A percentile compares a stretch with the other conserved stretches of the same genome.
phyloP scores from a whole-genome alignment of 2,888 invertebrate species.

The Drosophila algonquin region DNA sequence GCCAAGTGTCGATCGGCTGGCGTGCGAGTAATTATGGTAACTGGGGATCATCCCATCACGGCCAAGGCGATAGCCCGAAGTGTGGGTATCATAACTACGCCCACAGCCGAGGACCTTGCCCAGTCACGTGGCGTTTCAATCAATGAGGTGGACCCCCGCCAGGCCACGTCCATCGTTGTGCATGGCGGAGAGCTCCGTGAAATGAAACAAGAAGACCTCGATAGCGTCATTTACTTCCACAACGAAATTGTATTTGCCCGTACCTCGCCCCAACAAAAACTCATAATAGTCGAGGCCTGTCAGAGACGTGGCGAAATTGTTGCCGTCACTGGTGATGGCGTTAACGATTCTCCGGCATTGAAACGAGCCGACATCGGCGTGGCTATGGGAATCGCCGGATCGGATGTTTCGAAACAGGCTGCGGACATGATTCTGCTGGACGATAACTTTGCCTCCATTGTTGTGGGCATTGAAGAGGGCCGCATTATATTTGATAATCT shows the following conservation, averaged over 20 bases:
- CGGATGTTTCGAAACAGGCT: constrained; percentile 97
- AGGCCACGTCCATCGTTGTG: constrained; percentile 95
- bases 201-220: constrained; percentile 92
- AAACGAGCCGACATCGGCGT: constrained; percentile 97
- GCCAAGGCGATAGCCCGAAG: constrained; percentile 97
- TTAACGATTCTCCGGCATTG: constrained; percentile 95
- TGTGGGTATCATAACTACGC: constrained; percentile 97
- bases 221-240: constrained; percentile 96
- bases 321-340: constrained; percentile 96
- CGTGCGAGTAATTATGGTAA: constrained; percentile 98
- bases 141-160: constrained; percentile 94
- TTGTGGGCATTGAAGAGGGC: constrained; percentile 96
- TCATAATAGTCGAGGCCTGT: constrained; percentile 96
- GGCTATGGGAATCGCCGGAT: constrained; percentile 97
- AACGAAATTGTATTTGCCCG: constrained; percentile 98
- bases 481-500: constrained; percentile 98
- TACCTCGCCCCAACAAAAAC: constrained; percentile 98
- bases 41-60: constrained; percentile 97
- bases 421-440: constrained; percentile 99
- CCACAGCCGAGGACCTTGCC: constrained; percentile 97
- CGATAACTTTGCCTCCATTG: constrained; percentile 99
- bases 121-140: constrained; percentile 91
- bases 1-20: constrained; percentile 98
- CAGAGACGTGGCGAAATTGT: constrained; percentile 96
- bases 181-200: constrained; percentile 95